These are phyloP conservation scores for Geopemphigus sp. DNA, from an alignment of 1,140 invertebrate genomes.

Conservation along the genomic window DNA sequence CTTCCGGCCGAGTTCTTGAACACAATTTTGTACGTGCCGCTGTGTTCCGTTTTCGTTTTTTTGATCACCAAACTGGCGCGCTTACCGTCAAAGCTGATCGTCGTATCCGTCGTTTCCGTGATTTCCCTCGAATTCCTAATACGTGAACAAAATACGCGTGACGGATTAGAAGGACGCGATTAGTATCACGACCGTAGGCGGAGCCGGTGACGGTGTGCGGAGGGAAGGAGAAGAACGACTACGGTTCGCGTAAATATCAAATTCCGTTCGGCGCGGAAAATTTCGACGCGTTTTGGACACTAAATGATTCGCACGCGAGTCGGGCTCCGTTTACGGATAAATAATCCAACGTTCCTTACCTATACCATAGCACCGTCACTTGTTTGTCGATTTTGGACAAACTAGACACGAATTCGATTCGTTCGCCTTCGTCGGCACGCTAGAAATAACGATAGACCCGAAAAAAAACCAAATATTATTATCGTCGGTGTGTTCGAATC, in stretches of 20 bases:
- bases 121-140: constrained; percentile 68
- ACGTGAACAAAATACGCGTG: neutral
- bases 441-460: neutral
- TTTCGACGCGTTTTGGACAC: too few relatives aligned
- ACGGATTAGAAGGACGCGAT: too few relatives aligned
- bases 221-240: too few relatives aligned
- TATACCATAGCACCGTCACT: constrained; percentile 82
- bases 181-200: too few relatives aligned
- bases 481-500: too few relatives aligned
- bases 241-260: too few relatives aligned
- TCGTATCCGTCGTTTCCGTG: constrained; percentile 67
- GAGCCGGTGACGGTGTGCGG: too few relatives aligned
- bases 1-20: constrained; percentile 80
- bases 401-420: constrained; percentile 71
- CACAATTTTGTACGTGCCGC: constrained; percentile 75
- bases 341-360: constrained; percentile 57
- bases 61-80: constrained; percentile 72
- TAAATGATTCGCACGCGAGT: too few relatives aligned
- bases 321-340: too few relatives aligned
- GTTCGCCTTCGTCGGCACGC: constrained; percentile 41
- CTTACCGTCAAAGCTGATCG: constrained; percentile 78
- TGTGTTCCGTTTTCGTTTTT: constrained; percentile 67
- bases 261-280: too few relatives aligned
- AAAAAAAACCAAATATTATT: too few relatives aligned
- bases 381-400: constrained; percentile 72